Evolutionary conservation across 2,888 invertebrate genomes (phyloP), one percentile per base, ranked within the genome.

Genomic region (Drosophila tripunctata): DNA sequence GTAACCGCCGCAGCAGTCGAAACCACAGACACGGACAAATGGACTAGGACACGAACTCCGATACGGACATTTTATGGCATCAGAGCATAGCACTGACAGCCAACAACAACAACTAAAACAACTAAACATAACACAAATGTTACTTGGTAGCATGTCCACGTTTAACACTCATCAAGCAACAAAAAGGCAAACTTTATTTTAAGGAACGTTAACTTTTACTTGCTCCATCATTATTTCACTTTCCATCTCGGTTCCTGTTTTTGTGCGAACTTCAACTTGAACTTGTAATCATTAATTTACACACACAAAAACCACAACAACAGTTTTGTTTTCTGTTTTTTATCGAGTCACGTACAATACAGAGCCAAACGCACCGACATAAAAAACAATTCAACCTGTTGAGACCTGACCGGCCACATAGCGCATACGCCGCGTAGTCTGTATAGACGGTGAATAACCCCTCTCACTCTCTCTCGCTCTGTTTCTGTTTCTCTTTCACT

Each of bases 211-310:
- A 60, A 52, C 83, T 74, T 73, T 73, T 70, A 65, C 67, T 57
- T 50, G 47, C 61, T 43, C 33, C 48, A 52, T 44, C 51, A 66
- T 65, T 65, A 54, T 43, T 70, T 77, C 41, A 65, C 68, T 67
- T 83, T 83, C 67, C 35, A 63, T 64, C 62, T 44, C 12, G 41
- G 44, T 30, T 36, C 30, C 43, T 55, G 50, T 47, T 50, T 63
- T 50, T 63, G 47, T 38, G 50, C 56, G 68, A 66, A 64, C 82
- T 78, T 68, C 65, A 81, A 84, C 85, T 85, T 85, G 87, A 83
- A 87, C 87, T 82, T 83, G 82, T 81, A 87, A 67, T 60, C 33
- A 64, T 86, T 86, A 77, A 66, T 57, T 76, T 48, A 47, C 58
- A 52, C 40, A 56, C 15, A 56, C n/a, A n/a, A n/a, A 31, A 35